Evolutionary conservation across 1,140 invertebrate species (phyloP), one percentile per base, ranked within the genome.

Genomic region (Apis mellifera): DNA sequence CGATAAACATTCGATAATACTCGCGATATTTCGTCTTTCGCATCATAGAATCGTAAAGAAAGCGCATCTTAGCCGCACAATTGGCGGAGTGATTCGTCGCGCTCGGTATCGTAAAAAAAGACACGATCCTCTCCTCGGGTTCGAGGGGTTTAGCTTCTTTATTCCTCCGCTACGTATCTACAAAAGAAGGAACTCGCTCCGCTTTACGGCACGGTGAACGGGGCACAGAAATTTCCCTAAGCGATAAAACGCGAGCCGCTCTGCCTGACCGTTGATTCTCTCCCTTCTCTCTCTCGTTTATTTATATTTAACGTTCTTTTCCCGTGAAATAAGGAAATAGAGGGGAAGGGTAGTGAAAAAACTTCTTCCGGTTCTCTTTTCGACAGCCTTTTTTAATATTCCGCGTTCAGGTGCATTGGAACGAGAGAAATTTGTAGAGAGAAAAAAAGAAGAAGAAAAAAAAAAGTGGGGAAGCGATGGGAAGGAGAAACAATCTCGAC

Each of bases 181-280:
- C 73, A 88, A 75, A 87, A 88, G 76, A 78, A 88, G 83, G 85
- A 72, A 68, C 26, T n/a, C n/a, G n/a, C 64, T 73, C 48, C 57
- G 76, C 68, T 88, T 88, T 84, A 88, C 79, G 69, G 68, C n/a
- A 78, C 85, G 75, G 32, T 32, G 32, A 32, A 32, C 32, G 2
- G 32, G 2, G 75, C 55, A 42, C 32, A 42, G 83, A 88, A 88
- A 87, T 88, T 88, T 88, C 86, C 86, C 79, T 88, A 85, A 88
- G 79, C 86, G 78, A 78, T 88, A 88, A 88, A 88, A 87, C 79
- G 77, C 65, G 75, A 71, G 62, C 32, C 82, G 75, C 64, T 87
- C 85, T 75, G 84, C 84, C 83, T 55, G 54, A 21, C 57, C 62
- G 59, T 42, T 42, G 32, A 48, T 60, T 60, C 70, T 52, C 54